Conservation (phyloP, 2,113 vertebrate genomes). For the Ciconia stormi region DNA sequence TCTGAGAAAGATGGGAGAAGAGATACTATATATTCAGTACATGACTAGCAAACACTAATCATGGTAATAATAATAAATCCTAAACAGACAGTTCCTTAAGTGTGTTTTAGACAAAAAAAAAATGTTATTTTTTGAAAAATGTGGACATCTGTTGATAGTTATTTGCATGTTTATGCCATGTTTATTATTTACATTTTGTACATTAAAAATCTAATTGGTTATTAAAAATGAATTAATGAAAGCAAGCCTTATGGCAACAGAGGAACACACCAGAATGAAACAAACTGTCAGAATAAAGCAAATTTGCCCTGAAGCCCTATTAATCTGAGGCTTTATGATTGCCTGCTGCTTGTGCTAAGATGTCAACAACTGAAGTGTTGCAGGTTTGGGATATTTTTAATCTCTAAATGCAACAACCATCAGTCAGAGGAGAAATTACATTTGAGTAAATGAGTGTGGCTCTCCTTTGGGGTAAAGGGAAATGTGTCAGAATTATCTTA, state of each 20-base stretch:
- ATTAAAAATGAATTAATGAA: not conserved
- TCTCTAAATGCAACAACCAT: not conserved
- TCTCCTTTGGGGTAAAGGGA: constrained; percentile 24
- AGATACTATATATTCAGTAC: rapidly evolving
- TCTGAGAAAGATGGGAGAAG: not conserved
- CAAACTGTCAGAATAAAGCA: not conserved
- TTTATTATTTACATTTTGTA: not conserved
- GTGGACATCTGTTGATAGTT: not conserved
- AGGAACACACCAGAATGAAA: not conserved
- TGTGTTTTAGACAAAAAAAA: not conserved
- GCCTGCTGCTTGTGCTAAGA: constrained; percentile 31
- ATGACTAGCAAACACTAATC: not conserved
- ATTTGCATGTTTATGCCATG: not conserved
- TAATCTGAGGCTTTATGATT: constrained; percentile 33
- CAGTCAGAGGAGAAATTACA: constrained; percentile 8
- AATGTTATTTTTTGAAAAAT: not conserved
- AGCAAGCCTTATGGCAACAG: not conserved
- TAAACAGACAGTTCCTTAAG: not conserved
- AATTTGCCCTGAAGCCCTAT: not conserved
- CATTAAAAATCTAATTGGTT: not conserved
- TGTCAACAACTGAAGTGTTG: constrained; percentile 7
- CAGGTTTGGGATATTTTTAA: constrained; percentile 43
- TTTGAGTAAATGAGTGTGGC: constrained; percentile 13
- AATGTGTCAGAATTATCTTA: constrained; percentile 22
- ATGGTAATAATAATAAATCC: not conserved